These are phyloP conservation scores for Melanotaenia boesemani DNA, from an alignment of 2,797 vertebrate genomes.

Conservation along the genomic window DNA sequence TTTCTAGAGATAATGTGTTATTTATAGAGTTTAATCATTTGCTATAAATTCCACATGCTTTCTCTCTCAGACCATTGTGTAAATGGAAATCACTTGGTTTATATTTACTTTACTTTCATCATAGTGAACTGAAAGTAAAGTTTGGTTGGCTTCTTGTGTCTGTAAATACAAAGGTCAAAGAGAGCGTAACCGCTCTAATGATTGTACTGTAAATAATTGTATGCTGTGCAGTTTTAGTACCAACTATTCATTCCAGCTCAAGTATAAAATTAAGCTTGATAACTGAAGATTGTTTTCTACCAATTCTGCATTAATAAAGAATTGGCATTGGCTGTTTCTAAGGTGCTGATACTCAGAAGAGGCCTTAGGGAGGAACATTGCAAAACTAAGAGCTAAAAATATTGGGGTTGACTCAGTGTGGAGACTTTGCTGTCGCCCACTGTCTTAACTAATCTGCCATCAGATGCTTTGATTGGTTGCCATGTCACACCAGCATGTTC, in stretches of 20 bases:
- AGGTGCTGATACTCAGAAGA: neutral
- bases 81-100: constrained; percentile 42
- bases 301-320: neutral
- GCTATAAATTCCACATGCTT: constrained; percentile 54
- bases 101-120: neutral
- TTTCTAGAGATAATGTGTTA: constrained; percentile 67
- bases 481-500: constrained; percentile 36
- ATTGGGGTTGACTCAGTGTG: neutral
- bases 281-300: neutral
- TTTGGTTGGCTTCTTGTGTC: neutral
- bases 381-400: constrained; percentile 31
- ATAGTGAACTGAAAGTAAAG: constrained; percentile 26
- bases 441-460: constrained; percentile 21
- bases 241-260: neutral
- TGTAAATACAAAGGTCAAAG: neutral
- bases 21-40: constrained; percentile 69
- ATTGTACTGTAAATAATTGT: neutral
- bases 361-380: constrained; percentile 10
- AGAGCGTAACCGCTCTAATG: neutral
- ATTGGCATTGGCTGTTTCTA: neutral
- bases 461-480: constrained; percentile 30
- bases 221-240: neutral
- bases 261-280: neutral
- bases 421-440: neutral
- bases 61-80: constrained; percentile 40